Evolutionary conservation across 2,888 invertebrate species (phyloP).

Genomic region (Polydrusus cervinus): DNA sequence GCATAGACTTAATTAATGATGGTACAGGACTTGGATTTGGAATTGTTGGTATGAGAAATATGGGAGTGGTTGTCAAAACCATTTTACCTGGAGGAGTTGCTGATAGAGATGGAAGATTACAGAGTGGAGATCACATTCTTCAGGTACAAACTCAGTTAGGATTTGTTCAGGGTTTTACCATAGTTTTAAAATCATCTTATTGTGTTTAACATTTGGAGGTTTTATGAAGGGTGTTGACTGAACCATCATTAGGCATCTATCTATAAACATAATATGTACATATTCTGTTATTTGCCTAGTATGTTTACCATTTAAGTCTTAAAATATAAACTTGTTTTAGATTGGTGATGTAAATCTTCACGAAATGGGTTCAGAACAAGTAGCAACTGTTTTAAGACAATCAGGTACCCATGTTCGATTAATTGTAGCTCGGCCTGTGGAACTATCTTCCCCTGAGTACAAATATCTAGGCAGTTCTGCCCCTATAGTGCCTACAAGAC

Average conservation of each 20-base stretch:
- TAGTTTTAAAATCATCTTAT: too few species aligned
- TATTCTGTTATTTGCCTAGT: not conserved
- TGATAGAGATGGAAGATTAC: constrained; percentile 95
- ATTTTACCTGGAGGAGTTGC: constrained; percentile 98
- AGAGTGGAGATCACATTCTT: constrained; percentile 98
- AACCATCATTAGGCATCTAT: not conserved
- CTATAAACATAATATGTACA: not conserved
- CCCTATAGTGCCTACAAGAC: constrained; percentile 80
- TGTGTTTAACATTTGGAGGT: too few species aligned
- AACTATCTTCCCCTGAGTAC: constrained; percentile 77
- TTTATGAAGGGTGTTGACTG: not conserved
- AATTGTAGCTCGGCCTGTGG: constrained; percentile 94
- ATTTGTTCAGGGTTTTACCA: too few species aligned
- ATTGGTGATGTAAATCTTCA: constrained; percentile 81
- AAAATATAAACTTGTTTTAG: constrained; percentile 59
- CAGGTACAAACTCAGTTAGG: constrained; percentile 78
- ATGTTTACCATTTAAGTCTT: not conserved
- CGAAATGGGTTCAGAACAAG: constrained; percentile 99
- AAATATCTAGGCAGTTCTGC: constrained; percentile 76
- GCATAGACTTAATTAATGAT: constrained; percentile 97
- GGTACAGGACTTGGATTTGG: constrained; percentile 98
- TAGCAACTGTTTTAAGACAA: constrained; percentile 95
- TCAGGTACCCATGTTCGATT: constrained; percentile 96
- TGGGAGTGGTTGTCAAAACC: constrained; percentile 99
- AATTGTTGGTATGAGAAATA: constrained; percentile 97